Evolutionary conservation across 2,888 invertebrate genomes (phyloP).

Genomic region (Clitarchus hookeri): DNA sequence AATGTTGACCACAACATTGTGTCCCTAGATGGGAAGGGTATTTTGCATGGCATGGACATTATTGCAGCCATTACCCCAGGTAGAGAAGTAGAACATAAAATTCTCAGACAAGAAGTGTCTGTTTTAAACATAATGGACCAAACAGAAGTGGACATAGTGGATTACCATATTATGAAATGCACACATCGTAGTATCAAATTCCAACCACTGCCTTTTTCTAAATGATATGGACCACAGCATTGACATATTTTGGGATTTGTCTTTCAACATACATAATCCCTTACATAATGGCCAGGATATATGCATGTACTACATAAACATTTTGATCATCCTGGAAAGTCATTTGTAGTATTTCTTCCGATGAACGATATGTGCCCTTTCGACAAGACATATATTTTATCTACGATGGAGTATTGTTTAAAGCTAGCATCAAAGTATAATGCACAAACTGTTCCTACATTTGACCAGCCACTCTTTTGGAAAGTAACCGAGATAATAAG

Average conservation of each 20-base stretch:
- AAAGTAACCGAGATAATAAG: constrained; percentile 18
- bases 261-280: neutral
- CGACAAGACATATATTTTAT: constrained; percentile 1
- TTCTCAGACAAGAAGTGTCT: neutral
- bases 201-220: neutral
- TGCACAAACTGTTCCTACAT: neutral
- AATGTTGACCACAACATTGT: constrained; percentile 19
- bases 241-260: constrained; percentile 16
- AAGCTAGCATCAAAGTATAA: constrained; percentile 1
- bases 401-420: neutral
- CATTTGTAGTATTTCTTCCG: neutral
- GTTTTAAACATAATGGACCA: neutral
- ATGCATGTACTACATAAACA: neutral
- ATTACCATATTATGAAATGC: neutral
- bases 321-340: constrained; percentile 15
- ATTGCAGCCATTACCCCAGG: neutral
- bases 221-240: neutral
- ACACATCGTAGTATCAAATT: neutral
- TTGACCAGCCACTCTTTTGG: neutral
- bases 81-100: neutral
- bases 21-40: constrained; percentile 9
- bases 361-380: neutral
- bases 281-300: neutral
- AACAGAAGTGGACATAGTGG: constrained; percentile 15
- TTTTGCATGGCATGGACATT: neutral